These are phyloP conservation scores for Leptosomus discolor DNA, from an alignment of 2,113 vertebrate species.

Conservation along the genomic window DNA sequence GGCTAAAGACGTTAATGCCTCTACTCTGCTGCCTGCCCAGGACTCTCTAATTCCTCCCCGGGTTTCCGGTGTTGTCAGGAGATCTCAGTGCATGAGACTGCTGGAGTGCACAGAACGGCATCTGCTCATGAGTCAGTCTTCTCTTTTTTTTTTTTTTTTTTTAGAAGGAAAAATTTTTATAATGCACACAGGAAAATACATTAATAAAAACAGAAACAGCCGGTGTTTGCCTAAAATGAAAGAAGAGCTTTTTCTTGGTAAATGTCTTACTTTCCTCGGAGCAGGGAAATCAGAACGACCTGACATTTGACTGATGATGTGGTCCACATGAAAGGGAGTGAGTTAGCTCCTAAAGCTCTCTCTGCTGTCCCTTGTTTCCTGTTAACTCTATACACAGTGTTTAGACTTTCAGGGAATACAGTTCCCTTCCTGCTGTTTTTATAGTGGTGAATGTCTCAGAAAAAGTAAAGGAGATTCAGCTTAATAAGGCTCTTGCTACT, in stretches of 20 bases:
- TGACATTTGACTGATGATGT: not conserved
- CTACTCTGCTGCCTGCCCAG: not conserved
- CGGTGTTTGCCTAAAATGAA: not conserved
- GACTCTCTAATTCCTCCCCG: not conserved
- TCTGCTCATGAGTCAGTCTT: not conserved
- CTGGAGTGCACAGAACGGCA: not conserved
- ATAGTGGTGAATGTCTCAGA: not conserved
- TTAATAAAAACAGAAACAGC: not conserved
- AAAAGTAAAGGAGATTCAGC: not conserved
- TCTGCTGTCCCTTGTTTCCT: not conserved
- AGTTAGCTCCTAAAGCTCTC: not conserved
- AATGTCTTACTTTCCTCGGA: not conserved
- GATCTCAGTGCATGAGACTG: not conserved
- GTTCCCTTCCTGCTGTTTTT: not conserved
- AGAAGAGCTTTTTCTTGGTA: not conserved
- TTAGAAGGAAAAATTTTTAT: fast-evolving
- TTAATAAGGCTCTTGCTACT: not conserved
- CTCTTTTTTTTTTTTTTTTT: too few species aligned
- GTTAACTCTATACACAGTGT: not conserved
- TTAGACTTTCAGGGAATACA: not conserved
- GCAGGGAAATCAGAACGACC: not conserved
- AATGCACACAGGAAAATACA: not conserved
- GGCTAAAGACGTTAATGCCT: fast-evolving
- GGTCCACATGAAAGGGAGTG: not conserved
- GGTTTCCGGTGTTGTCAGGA: not conserved